Evolutionary conservation across 2,888 invertebrate species (phyloP).

Genomic region (Cantharis lateralis): DNA sequence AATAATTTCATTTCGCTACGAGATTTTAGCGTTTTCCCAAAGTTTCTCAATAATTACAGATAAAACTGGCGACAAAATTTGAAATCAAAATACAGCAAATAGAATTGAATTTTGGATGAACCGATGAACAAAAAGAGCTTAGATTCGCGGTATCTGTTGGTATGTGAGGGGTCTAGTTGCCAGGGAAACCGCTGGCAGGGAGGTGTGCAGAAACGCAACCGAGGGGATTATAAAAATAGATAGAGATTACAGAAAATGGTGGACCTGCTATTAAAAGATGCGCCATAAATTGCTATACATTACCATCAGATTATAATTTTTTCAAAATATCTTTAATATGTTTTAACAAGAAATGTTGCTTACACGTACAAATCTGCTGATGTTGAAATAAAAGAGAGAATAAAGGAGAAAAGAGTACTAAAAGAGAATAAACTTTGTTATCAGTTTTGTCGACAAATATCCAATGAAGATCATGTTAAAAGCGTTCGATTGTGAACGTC

Average conservation of each 20-base stretch:
- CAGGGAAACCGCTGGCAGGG: conserved; percentile 40
- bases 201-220: conserved; percentile 47
- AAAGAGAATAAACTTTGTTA: conserved; percentile 27
- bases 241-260: conserved; percentile 54
- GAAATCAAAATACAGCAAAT: conserved; percentile 20
- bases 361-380: not conserved
- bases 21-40: not conserved
- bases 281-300: conserved; percentile 32
- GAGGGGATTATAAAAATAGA: conserved; percentile 55
- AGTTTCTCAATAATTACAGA: not conserved
- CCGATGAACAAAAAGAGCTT: conserved; percentile 35
- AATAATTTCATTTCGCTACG: not conserved
- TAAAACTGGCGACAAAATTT: conserved; percentile 4
- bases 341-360: not conserved
- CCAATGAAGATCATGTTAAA: conserved; percentile 38
- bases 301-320: conserved; percentile 9
- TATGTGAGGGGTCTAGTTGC: conserved; percentile 44
- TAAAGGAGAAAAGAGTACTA: conserved; percentile 9
- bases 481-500: conserved; percentile 41
- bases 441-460: conserved; percentile 32
- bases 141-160: conserved; percentile 41
- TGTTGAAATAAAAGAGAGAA: not conserved
- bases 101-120: conserved; percentile 27
- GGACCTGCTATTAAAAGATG: conserved; percentile 39
- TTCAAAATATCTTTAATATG: not conserved